These are phyloP conservation scores for human DNA, from an alignment of 2,113 vertebrate genomes.

Conservation along the genomic window GRCh38 chr4:56623001-56623500, in stretches of 20 bases:
- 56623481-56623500: slow-evolving; percentile 4
- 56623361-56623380: not conserved
- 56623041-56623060: not conserved
- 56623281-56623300: not conserved
- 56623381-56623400: not conserved
- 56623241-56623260: not conserved
- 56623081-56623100: not conserved
- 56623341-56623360: not conserved
- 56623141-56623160: not conserved
- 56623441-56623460: not conserved
- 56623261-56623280: not conserved
- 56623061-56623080: not conserved
- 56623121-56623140: not conserved
- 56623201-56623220: not conserved
- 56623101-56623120: not conserved
- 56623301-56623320: not conserved
- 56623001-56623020: not conserved
- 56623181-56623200: not conserved
- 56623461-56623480: not conserved
- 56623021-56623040: not conserved
- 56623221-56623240: not conserved
- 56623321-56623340: not conserved
- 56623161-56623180: not conserved
- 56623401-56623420: not conserved
- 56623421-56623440: not conserved